Percentiles rank a stretch among this genome's conserved stretches.
Conservation (phyloP, 2,888 invertebrate genomes). For the Clunio marinus region DNA sequence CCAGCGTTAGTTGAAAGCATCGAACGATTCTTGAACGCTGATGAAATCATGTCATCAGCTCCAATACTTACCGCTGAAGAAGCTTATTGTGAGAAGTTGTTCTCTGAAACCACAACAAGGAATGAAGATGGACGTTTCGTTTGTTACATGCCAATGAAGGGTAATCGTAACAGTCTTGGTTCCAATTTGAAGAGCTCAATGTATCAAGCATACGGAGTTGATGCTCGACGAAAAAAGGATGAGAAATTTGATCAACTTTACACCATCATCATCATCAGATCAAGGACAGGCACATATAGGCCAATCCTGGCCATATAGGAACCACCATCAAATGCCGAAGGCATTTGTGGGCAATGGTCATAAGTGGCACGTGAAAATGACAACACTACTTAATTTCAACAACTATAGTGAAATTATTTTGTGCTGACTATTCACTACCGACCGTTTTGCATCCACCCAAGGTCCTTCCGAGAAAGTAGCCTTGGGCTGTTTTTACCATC, state of each 20-base stretch:
- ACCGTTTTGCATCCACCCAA: no score
- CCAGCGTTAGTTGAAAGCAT: no score
- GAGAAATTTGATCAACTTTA: background rate
- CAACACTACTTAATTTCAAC: no score
- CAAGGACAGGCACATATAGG: no score
- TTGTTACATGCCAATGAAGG: conserved; percentile 17
- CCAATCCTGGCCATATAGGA: no score
- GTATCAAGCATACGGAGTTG: background rate
- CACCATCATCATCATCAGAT: no score
- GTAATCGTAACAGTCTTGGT: background rate
- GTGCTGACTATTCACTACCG: no score
- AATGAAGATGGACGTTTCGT: conserved; percentile 9
- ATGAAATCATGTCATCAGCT: background rate
- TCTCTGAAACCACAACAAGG: background rate
- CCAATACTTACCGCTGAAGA: conserved; percentile 9
- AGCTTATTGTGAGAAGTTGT: conserved; percentile 19
- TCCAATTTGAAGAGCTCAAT: background rate
- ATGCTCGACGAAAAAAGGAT: background rate
- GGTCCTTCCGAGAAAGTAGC: no score
- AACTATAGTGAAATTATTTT: background rate
- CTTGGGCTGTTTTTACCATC: no score
- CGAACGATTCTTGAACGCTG: conserved; percentile 12
- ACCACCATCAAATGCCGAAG: no score
- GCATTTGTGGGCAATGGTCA: no score
- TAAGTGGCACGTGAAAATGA: no score